A percentile compares a stretch with the other conserved stretches of the same genome.
These are phyloP conservation scores for Phalanger gymnotis DNA, from an alignment of 2,797 vertebrate genomes.

Conservation along the genomic window DNA sequence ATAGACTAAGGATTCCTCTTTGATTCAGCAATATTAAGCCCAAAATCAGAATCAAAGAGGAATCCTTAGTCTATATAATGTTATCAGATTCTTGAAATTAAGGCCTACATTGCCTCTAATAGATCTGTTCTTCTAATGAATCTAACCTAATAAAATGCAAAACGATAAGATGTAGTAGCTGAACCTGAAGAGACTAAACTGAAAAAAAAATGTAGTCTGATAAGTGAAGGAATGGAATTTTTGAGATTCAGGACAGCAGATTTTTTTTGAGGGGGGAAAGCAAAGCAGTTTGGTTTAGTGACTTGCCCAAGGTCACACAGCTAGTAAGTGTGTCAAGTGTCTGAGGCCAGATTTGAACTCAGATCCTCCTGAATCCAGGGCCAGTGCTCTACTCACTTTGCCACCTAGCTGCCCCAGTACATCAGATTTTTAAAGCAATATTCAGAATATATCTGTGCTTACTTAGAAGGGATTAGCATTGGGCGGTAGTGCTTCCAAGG, in stretches of 20 bases:
- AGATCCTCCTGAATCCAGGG: too few relatives aligned
- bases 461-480: not conserved
- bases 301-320: too few relatives aligned
- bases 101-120: not conserved
- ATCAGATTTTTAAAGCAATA: not conserved
- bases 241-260: not conserved
- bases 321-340: too few relatives aligned
- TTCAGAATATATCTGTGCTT: not conserved
- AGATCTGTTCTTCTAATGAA: not conserved
- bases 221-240: not conserved
- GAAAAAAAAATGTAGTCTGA: not conserved
- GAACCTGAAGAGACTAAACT: constrained; percentile 2
- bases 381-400: too few relatives aligned
- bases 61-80: too few relatives aligned
- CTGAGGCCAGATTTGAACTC: too few relatives aligned
- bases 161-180: constrained; percentile 1
- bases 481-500: not conserved
- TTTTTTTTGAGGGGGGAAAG: too few relatives aligned
- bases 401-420: too few relatives aligned
- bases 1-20: not conserved
- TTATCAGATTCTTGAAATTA: constrained; percentile 1
- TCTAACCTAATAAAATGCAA: constrained; percentile 13
- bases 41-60: too few relatives aligned
- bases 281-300: too few relatives aligned
- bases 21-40: too few relatives aligned